phyloP scores from a whole-genome alignment of 2,888 invertebrate species.

The Magallana nippona region DNA sequence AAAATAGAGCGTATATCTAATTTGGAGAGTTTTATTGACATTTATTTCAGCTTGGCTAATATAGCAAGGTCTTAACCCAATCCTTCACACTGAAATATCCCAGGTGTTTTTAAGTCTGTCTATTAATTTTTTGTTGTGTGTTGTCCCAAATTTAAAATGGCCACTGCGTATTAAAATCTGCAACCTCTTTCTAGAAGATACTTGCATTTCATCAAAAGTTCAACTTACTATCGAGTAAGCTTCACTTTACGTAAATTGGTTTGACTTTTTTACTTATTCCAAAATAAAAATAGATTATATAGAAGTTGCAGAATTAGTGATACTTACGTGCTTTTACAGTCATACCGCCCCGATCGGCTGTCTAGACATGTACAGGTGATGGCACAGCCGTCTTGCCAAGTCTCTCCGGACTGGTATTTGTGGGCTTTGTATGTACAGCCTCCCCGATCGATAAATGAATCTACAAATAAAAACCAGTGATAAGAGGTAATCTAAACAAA shows the following conservation, averaged over 20 bases:
- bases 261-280: too few relatives aligned
- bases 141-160: too few relatives aligned
- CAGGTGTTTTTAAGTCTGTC: neutral
- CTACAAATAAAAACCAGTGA: neutral
- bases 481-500: neutral
- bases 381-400: constrained; percentile 49
- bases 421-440: constrained; percentile 40
- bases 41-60: neutral
- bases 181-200: too few relatives aligned
- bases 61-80: neutral
- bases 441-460: neutral
- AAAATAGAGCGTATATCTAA: too few relatives aligned
- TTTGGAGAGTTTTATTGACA: neutral
- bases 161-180: too few relatives aligned
- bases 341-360: neutral
- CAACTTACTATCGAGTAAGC: too few relatives aligned
- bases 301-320: too few relatives aligned
- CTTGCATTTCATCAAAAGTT: too few relatives aligned
- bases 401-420: constrained; percentile 40
- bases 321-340: constrained; percentile 14
- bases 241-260: too few relatives aligned
- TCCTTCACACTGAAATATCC: neutral
- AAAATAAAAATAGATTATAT: too few relatives aligned
- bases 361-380: constrained; percentile 43
- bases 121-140: too few relatives aligned